A percentile compares a stretch with the other conserved stretches of the same genome.
These are phyloP conservation scores for Apodemia zela DNA, from an alignment of 2,888 invertebrate species.

Conservation along the genomic window DNA sequence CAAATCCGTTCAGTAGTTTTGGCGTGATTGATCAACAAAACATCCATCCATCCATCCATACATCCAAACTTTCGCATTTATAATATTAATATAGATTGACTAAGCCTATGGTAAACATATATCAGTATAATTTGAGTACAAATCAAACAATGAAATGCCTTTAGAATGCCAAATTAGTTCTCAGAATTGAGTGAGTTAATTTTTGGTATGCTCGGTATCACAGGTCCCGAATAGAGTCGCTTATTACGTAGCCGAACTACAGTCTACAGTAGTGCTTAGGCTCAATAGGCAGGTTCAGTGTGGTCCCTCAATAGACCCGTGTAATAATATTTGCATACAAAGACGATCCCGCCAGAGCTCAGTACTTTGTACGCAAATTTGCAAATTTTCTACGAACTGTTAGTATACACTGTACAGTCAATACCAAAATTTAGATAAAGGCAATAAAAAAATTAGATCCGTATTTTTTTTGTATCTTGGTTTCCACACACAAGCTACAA, in stretches of 20 bases:
- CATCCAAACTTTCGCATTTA: too few relatives aligned
- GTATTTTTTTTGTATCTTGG: too few relatives aligned
- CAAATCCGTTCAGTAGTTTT: too few relatives aligned
- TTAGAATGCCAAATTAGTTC: conserved; percentile 26
- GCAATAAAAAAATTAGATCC: too few relatives aligned
- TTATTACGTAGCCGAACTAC: conserved; percentile 47
- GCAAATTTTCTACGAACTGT: conserved; percentile 55
- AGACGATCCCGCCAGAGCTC: conserved; percentile 56
- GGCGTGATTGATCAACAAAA: too few relatives aligned
- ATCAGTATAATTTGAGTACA: not conserved
- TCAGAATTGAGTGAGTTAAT: not conserved
- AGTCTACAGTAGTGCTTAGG: conserved; percentile 37
- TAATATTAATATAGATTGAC: too few relatives aligned
- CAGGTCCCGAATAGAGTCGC: conserved; percentile 45
- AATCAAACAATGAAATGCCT: conserved; percentile 25
- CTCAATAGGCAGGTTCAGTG: conserved; percentile 52
- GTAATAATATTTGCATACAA: conserved; percentile 72
- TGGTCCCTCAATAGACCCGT: conserved; percentile 62
- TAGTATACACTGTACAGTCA: conserved; percentile 30
- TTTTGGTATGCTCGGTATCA: conserved; percentile 40
- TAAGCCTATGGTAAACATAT: not conserved
- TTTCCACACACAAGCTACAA: too few relatives aligned
- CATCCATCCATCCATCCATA: too few relatives aligned
- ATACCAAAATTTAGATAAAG: not conserved
- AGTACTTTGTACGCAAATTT: conserved; percentile 63